Conservation (phyloP, 1,140 invertebrate genomes). For the Drosophila oshimai region DNA sequence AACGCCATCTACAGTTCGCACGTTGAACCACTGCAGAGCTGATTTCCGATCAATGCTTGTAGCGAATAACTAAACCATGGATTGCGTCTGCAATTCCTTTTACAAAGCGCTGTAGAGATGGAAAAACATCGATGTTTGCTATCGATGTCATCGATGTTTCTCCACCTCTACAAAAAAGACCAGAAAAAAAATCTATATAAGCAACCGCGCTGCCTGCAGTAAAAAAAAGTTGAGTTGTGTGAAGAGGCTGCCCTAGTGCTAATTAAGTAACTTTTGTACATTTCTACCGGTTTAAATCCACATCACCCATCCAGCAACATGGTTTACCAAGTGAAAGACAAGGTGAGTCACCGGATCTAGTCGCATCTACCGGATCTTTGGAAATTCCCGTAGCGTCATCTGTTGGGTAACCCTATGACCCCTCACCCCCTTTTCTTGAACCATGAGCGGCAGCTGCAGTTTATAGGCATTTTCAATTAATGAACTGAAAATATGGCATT, state of each 20-base stretch:
- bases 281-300: constrained; percentile 34
- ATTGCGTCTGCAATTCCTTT: too few relatives aligned
- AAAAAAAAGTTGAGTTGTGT: constrained; percentile 20
- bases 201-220: neutral
- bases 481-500: constrained; percentile 3
- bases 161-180: too few relatives aligned
- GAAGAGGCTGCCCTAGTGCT: constrained; percentile 10
- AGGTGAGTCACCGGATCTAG: constrained; percentile 57
- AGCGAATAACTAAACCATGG: too few relatives aligned
- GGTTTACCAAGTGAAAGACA: constrained; percentile 71
- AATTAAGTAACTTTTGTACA: constrained; percentile 63
- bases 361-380: constrained; percentile 1
- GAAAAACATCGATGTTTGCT: too few relatives aligned
- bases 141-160: too few relatives aligned
- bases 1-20: neutral
- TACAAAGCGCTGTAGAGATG: too few relatives aligned
- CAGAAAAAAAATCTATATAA: constrained; percentile 17
- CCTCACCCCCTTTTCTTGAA: neutral
- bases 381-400: neutral
- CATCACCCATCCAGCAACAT: constrained; percentile 46
- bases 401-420: constrained; percentile 6
- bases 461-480: too few relatives aligned
- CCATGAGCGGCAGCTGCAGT: too few relatives aligned
- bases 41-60: neutral
- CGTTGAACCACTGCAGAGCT: neutral